Conservation (phyloP, 2,113 vertebrate species). For the Machaerirhynchus nigripectus region DNA sequence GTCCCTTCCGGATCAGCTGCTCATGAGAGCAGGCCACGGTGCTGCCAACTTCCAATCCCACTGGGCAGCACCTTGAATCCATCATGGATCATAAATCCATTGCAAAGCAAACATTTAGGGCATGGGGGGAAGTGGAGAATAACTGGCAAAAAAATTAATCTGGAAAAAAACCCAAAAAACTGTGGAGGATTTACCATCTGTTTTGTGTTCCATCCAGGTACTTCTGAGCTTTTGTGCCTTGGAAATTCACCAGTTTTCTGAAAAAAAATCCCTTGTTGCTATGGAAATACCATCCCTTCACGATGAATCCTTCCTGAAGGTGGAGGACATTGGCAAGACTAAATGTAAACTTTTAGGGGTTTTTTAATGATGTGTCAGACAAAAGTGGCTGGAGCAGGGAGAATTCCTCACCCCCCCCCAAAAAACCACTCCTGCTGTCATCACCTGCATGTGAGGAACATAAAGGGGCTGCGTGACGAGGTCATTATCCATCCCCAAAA, state of each 20-base stretch:
- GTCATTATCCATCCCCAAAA: not conserved
- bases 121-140: not conserved
- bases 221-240: slow-evolving; percentile 73
- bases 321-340: slow-evolving; percentile 79
- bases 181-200: slow-evolving; percentile 76
- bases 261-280: slow-evolving; percentile 75
- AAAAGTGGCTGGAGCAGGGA: slow-evolving; percentile 56
- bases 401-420: slow-evolving; percentile 60
- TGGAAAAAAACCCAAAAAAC: not conserved
- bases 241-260: slow-evolving; percentile 79
- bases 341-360: slow-evolving; percentile 65
- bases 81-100: not conserved
- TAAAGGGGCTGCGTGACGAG: not conserved
- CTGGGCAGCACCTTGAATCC: not conserved
- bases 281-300: slow-evolving; percentile 80
- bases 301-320: slow-evolving; percentile 77
- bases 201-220: slow-evolving; percentile 80
- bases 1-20: not conserved
- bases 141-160: slow-evolving; percentile 27
- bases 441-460: slow-evolving; percentile 37
- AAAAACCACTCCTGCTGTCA: slow-evolving; percentile 35
- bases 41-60: not conserved
- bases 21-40: not conserved
- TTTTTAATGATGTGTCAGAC: slow-evolving; percentile 49
- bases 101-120: slow-evolving; percentile 30